Percentiles rank a stretch among this genome's conserved stretches.
phyloP scores from a whole-genome alignment of 2,113 vertebrate species.

The Pterophyllum scalare region DNA sequence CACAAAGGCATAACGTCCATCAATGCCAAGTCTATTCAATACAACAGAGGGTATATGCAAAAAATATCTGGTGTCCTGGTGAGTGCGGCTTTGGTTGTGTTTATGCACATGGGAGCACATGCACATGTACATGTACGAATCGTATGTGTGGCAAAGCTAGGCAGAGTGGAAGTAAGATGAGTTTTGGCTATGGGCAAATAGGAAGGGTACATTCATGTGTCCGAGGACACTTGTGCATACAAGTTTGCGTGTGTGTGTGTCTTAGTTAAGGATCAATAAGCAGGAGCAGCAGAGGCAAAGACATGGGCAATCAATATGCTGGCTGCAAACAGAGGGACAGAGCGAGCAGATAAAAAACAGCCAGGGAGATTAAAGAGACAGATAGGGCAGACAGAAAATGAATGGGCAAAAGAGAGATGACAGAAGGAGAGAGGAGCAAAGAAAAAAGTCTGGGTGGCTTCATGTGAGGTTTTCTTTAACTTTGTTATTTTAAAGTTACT shows the following conservation, averaged over 20 bases:
- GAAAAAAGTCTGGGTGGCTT: background rate
- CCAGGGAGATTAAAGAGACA: slow-evolving; percentile 65
- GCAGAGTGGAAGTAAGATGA: background rate
- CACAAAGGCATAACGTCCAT: slow-evolving; percentile 75
- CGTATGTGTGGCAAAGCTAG: slow-evolving; percentile 32
- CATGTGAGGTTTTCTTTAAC: background rate
- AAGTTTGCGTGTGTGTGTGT: slow-evolving; percentile 51
- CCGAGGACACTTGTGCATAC: slow-evolving; percentile 22
- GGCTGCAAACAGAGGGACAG: slow-evolving; percentile 77
- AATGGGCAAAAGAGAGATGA: slow-evolving; percentile 53
- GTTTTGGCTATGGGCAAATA: background rate
- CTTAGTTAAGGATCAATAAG: slow-evolving; percentile 81
- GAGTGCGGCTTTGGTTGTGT: slow-evolving; percentile 30
- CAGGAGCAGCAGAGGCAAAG: slow-evolving; percentile 82
- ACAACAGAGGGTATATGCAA: slow-evolving; percentile 65
- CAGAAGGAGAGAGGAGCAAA: slow-evolving; percentile 20
- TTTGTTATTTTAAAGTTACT: background rate
- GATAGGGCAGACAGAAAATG: slow-evolving; percentile 63
- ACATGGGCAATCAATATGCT: slow-evolving; percentile 83
- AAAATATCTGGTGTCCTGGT: slow-evolving; percentile 45
- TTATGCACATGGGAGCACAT: slow-evolving; percentile 27
- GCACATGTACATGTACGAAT: slow-evolving; percentile 23
- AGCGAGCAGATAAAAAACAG: slow-evolving; percentile 69
- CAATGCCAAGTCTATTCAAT: slow-evolving; percentile 74
- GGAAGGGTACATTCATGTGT: slow-evolving; percentile 19